phyloP scores from a whole-genome alignment of 2,113 vertebrate species.

The Hemiscyllium ocellatum region DNA sequence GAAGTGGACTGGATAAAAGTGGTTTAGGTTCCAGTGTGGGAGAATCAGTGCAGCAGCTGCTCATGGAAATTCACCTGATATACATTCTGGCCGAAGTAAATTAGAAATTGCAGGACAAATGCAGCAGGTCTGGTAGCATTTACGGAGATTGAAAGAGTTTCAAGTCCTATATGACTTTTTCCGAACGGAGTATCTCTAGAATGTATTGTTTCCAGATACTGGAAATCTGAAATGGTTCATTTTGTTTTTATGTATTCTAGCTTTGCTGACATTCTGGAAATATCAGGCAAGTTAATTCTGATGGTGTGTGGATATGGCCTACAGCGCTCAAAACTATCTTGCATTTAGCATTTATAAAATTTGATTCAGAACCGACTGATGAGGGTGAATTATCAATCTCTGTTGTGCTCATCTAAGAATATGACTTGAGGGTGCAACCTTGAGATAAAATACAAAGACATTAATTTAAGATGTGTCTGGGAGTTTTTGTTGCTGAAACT shows the following conservation, averaged over 20 bases:
- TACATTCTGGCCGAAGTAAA: too few species aligned
- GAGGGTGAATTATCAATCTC: neutral
- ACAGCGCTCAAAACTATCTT: neutral
- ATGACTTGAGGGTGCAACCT: neutral
- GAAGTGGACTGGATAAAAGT: neutral
- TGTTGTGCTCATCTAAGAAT: neutral
- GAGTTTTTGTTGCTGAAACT: neutral
- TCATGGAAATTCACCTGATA: neutral
- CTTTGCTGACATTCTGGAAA: neutral
- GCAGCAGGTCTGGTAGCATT: too few species aligned
- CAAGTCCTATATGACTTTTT: too few species aligned
- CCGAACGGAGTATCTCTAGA: too few species aligned
- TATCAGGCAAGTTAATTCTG: neutral
- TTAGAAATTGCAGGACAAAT: too few species aligned
- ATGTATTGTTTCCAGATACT: too few species aligned
- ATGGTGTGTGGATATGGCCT: neutral
- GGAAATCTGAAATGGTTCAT: too few species aligned
- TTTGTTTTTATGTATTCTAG: too few species aligned
- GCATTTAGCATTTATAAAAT: neutral
- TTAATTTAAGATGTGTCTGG: neutral
- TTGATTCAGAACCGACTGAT: neutral
- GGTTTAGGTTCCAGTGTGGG: neutral
- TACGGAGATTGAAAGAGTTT: too few species aligned
- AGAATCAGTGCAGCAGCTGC: neutral
- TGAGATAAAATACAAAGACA: neutral